Evolutionary conservation across 2,888 invertebrate genomes (phyloP), one percentile per base, ranked within the genome.

Genomic region (Malacosoma neustria): DNA sequence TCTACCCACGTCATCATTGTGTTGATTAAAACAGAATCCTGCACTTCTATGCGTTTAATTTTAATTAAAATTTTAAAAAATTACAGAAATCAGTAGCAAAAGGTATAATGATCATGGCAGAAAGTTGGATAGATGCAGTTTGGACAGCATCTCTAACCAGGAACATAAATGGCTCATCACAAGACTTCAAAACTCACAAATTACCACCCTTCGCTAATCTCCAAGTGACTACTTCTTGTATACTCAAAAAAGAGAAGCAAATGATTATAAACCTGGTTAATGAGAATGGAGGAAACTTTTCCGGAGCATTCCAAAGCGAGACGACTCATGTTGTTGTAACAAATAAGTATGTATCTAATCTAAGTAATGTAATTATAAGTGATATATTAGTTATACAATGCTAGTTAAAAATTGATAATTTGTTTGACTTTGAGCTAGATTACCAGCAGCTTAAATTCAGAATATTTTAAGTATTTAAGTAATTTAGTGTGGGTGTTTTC

Each of bases 91-190:
- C 95, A 11, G 85, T 88, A 14, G 88, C 89, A 56, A 81, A 81
- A 51, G 88, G 89, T 36, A 88, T 93, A 40, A 90, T 92, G 15
- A 87, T 97, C 6, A 92, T 97, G 91, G 87, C 89, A 3, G 87
- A 89, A 5, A 87, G 89, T 11, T 98, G 97, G 97, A 85, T 98
- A 0, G 82, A 91, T 29, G 89, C 89, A 0, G 92, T 96, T 0
- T 98, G 96, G 96, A 80, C 91, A 9, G 81, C 86, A 2, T 93
- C 93, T 36, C 81, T 91, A 32, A 75, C 69, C 0, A 74, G 87
- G 36, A 90, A 89, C 49, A 72, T 93, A 0, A 80, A 79, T 33
- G 93, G 91, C 0, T 80, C 88, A 0, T 91, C 93, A 44, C 43
- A 77, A 0, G 87, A 89, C 36, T 96, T 95, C 58, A 61, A 88